phyloP scores from a whole-genome alignment of 2,113 vertebrate species.

The Bubalus kerabau region DNA sequence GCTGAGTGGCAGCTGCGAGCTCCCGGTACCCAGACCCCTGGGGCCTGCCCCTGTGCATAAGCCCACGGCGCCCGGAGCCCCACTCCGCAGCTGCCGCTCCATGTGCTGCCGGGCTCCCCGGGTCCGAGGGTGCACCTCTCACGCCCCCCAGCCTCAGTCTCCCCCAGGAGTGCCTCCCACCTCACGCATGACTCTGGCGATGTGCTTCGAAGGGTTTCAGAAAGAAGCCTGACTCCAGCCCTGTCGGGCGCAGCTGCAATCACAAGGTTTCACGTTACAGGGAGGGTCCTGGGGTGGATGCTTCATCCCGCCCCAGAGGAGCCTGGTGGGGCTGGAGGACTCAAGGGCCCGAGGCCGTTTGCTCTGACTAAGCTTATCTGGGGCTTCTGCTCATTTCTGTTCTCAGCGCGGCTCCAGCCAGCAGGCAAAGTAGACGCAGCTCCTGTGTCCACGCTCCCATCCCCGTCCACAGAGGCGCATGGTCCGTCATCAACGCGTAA shows the following conservation, averaged over 20 bases:
- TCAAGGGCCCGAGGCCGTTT: background rate
- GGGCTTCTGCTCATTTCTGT: background rate
- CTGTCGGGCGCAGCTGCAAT: background rate
- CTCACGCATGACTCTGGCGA: background rate
- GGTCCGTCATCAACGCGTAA: background rate
- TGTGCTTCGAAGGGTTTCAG: background rate
- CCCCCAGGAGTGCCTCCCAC: too few species aligned
- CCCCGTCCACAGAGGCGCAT: background rate
- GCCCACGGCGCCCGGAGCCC: accelerated
- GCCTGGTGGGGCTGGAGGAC: too few species aligned
- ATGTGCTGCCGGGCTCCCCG: accelerated
- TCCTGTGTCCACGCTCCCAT: accelerated
- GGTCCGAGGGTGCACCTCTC: accelerated
- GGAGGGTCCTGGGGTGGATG: accelerated
- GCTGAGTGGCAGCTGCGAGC: accelerated
- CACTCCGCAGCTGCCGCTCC: accelerated
- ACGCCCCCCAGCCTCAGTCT: background rate
- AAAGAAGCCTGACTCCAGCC: too few species aligned
- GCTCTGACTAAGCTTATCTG: background rate
- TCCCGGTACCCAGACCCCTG: background rate
- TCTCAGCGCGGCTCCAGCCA: background rate
- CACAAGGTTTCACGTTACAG: accelerated
- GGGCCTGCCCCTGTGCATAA: background rate
- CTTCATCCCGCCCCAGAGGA: background rate
- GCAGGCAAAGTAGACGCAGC: background rate